Percentiles rank a stretch among this genome's conserved stretches.
These are phyloP conservation scores for Lepidochrysops patricia DNA, from an alignment of 2,888 invertebrate genomes.

Conservation along the genomic window DNA sequence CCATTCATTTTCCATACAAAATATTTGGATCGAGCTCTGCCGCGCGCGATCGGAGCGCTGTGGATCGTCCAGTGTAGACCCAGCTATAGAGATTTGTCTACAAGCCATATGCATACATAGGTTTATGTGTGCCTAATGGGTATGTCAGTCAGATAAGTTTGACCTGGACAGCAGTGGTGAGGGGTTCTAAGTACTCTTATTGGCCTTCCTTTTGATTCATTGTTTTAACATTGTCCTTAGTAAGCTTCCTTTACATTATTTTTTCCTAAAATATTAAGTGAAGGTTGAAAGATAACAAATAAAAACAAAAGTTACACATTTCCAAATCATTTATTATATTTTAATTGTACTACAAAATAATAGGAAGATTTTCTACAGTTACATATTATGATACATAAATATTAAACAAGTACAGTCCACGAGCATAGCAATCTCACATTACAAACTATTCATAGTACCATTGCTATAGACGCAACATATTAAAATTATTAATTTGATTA, in stretches of 20 bases:
- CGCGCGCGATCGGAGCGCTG: too few relatives aligned
- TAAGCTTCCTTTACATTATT: background rate
- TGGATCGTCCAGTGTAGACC: too few relatives aligned
- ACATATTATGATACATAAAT: constrained; percentile 67
- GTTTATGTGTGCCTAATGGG: too few relatives aligned
- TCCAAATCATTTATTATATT: constrained; percentile 68
- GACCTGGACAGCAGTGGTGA: too few relatives aligned
- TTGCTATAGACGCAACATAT: constrained; percentile 33
- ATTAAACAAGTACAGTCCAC: constrained; percentile 59
- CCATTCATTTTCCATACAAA: too few relatives aligned
- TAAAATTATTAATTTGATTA: constrained; percentile 33
- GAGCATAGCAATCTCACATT: constrained; percentile 38
- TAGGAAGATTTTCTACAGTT: constrained; percentile 72
- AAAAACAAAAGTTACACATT: constrained; percentile 37
- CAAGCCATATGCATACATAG: too few relatives aligned
- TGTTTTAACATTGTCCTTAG: too few relatives aligned
- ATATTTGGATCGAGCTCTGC: too few relatives aligned
- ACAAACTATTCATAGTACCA: constrained; percentile 35
- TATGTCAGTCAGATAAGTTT: too few relatives aligned
- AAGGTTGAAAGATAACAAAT: background rate
- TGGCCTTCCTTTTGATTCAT: too few relatives aligned
- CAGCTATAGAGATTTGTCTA: too few relatives aligned
- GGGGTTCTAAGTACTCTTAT: too few relatives aligned
- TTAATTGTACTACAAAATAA: constrained; percentile 75
- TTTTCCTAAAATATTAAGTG: background rate